phyloP scores from a whole-genome alignment of 2,797 vertebrate genomes.

The Tapirus indicus region DNA sequence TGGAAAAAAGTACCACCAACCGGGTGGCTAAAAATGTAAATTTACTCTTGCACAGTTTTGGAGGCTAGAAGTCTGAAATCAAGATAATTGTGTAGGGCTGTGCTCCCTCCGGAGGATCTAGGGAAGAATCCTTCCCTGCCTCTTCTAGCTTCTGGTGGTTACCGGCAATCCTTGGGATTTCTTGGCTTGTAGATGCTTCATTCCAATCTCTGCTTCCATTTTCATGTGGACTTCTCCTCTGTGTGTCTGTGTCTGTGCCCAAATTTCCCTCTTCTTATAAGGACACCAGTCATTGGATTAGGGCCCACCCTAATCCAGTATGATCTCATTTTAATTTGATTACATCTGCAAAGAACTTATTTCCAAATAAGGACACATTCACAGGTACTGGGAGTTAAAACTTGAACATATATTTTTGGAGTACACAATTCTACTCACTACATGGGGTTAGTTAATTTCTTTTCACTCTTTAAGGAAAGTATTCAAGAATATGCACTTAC shows the following conservation, averaged over 20 bases:
- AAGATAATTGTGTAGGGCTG: neutral
- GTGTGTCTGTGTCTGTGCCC: neutral
- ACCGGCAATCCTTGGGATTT: neutral
- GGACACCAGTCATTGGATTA: neutral
- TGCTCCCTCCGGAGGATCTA: neutral
- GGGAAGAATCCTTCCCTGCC: neutral
- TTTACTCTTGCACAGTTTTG: neutral
- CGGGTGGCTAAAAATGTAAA: neutral
- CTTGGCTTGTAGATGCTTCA: neutral
- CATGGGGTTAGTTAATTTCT: neutral
- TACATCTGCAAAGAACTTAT: neutral
- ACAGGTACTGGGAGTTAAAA: neutral
- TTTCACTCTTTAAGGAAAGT: constrained; percentile 16
- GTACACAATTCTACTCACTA: neutral
- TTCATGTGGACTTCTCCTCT: neutral
- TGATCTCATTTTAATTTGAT: neutral
- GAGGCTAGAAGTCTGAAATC: neutral
- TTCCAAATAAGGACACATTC: neutral
- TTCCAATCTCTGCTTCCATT: neutral
- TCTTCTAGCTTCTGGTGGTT: neutral
- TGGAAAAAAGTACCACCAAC: neutral
- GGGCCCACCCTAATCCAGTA: neutral
- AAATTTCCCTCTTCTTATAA: neutral
- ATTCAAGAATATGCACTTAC: neutral
- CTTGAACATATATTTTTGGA: neutral